Evolutionary conservation across 2,797 vertebrate genomes (phyloP).

Genomic region (Acrossocheilus wenchowensis): DNA sequence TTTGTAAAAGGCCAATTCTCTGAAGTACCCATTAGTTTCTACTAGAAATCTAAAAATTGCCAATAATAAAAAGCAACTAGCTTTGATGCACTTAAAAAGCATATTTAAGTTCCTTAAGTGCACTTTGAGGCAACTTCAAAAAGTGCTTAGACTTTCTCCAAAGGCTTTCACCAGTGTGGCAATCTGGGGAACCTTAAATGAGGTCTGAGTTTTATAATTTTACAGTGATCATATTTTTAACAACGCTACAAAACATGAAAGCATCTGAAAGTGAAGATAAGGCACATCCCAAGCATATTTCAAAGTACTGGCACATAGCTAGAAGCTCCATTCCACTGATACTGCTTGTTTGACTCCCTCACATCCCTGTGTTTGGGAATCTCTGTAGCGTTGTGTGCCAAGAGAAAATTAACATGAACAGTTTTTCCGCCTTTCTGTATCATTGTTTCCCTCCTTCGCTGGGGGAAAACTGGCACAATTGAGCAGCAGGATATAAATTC

Average conservation of each 20-base stretch:
- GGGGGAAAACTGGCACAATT: constrained; percentile 22
- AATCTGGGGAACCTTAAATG: not conserved
- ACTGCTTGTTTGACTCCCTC: constrained; percentile 22
- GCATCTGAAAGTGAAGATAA: not conserved
- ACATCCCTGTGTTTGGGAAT: constrained; percentile 20
- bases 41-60: constrained; percentile 2
- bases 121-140: not conserved
- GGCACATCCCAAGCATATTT: not conserved
- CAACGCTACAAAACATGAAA: not conserved
- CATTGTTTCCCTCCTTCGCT: constrained; percentile 19
- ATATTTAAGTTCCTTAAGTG: not conserved
- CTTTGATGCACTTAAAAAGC: not conserved
- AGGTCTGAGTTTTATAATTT: not conserved
- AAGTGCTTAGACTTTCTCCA: not conserved
- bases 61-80: not conserved
- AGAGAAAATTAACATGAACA: constrained; percentile 40
- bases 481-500: constrained; percentile 36
- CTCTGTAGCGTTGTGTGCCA: constrained; percentile 23
- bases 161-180: not conserved
- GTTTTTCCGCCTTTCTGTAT: constrained; percentile 31
- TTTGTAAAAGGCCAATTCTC: not conserved
- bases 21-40: constrained; percentile 9
- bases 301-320: not conserved
- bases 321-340: not conserved
- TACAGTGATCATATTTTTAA: not conserved